Base-by-base conservation (phyloP, 2,113 vertebrate genomes). In the Neopipo cinnamomea region DNA sequence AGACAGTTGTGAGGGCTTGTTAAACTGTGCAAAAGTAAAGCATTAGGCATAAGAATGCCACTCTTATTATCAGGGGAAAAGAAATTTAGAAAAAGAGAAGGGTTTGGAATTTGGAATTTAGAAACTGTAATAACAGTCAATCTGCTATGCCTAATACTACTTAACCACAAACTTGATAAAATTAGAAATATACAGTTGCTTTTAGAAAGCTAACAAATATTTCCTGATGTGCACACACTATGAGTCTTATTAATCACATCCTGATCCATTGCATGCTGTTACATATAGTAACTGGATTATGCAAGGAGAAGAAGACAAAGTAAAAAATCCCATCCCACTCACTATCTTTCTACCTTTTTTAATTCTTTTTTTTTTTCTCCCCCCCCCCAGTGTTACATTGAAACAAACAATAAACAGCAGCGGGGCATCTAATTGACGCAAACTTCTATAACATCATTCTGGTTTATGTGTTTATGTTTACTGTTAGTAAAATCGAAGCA, bases 221-320 rank as follows among this genome's bases (percentile, higher is more conserved):
- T 82, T 94, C 91, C 82, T 90, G 58, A 91, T 91, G 85, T 73
- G 75, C 77, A 78, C 82, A 85, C 71, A 41, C 82, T 93, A 28
- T 82, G 92, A 80, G 41, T 59, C 75, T 90, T 68, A 49, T n/a
- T 91, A 97, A 97, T 96, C 91, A 68, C 82, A 85, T 95, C 56
- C 79, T 96, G 82, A 96, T 93, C 87, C 89, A 47, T 42, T 73
- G 70, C 91, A 91, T 94, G 85, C 85, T 96, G 79, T 92, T 94
- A 96, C 89, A 85, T 94, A 80, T 7, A 82, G 75, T 55, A 89
- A 71, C 31, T 62, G 87, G 85, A 97, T 96, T 96, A 96, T 46
- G 35, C 42, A 94, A 93, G 14, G 5, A 12, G 55, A 59, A 88
- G 55, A 76, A 63, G 41, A 56, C 24, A 72, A 81, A 82, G 30